Percentiles rank a stretch among this genome's conserved stretches.
Evolutionary conservation across 2,797 vertebrate species (phyloP).

Genomic region (Aulostomus chinensis): DNA sequence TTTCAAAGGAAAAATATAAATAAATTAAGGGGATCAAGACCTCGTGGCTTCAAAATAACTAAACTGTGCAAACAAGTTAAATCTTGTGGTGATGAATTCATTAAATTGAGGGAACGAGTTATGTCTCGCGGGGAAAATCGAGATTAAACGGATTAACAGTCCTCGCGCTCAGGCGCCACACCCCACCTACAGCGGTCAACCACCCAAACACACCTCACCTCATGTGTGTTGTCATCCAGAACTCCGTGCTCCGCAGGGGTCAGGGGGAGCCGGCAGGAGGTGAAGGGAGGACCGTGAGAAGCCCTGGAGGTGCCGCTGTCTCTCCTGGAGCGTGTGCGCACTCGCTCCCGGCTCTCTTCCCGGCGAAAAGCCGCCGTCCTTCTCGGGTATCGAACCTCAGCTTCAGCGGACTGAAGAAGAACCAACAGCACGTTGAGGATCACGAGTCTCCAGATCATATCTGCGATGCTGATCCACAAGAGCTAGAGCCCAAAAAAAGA

Average conservation of each 20-base stretch:
- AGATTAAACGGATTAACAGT: no score
- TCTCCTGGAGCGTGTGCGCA: constrained; percentile 42
- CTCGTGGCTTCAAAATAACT: no score
- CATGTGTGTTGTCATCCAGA: constrained; percentile 71
- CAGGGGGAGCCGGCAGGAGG: constrained; percentile 58
- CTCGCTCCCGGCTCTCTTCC: constrained; percentile 13
- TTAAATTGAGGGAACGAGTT: no score
- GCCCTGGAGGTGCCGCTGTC: constrained; percentile 31
- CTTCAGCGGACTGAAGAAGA: constrained; percentile 26
- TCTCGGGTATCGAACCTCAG: neutral
- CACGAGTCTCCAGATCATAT: constrained; percentile 57
- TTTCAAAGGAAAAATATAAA: no score
- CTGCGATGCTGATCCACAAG: constrained; percentile 2
- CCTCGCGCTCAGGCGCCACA: no score
- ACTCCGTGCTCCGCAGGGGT: constrained; percentile 53
- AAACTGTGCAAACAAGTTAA: no score
- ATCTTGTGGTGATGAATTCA: no score
- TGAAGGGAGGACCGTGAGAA: constrained; percentile 50
- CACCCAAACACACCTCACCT: constrained; percentile 56
- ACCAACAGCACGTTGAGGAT: constrained; percentile 33
- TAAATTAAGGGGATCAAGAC: no score
- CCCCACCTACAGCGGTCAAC: no score
- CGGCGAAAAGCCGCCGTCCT: constrained; percentile 46
- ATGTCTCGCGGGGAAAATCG: no score
- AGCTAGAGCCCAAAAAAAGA: no score